Base-by-base conservation (phyloP, 2,113 vertebrate genomes). In the Elephantulus edwardii region DNA sequence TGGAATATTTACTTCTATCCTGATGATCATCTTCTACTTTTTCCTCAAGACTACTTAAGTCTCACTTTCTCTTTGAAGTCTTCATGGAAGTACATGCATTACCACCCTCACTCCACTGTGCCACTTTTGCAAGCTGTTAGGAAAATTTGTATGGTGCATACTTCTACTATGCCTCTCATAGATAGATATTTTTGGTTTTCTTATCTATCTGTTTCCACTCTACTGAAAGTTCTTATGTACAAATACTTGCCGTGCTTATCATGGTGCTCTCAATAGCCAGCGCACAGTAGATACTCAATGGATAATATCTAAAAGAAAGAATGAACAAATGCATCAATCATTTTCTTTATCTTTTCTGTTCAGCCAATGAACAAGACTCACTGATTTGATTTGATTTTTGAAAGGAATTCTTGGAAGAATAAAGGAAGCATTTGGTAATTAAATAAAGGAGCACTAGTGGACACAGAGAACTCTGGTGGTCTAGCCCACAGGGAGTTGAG, bases 341-440 rank as follows among this genome's bases (percentile, higher is more conserved):
- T 40, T 91, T 89, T 83, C 81, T 80, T 86, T 89, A 48, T 81
- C n/a, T 77, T 87, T 78, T 38, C 83, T 68, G 50, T 46, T 88
- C 44, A 79, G 38, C 7, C 38, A 11, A 68, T 24, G 16, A 76
- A 92, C 24, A 80, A 95, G 76, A 86, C 2, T 88, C 35, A 78
- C 42, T 91, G 66, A 20, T 8, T 50, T 87, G 12, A 68, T 77
- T 56, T 91, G 80, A 79, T 62, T 90, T 79, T 75, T 50, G n/a
- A 20, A 89, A 88, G 33, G 19, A 30, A 4, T 72, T 84, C 48
- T 84, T n/a, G 33, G 93, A 83, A 74, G 35, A 28, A 87, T 81
- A 26, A 60, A 68, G 30, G 17, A 77, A 81, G 1, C n/a, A 91
- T 80, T 92, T 89, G n/a, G n/a, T n/a, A n/a, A n/a, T n/a, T n/a